A percentile compares a stretch with the other conserved stretches of the same genome.
Conservation (phyloP, 2,113 vertebrate species). For the Cichladusa arquata region DNA sequence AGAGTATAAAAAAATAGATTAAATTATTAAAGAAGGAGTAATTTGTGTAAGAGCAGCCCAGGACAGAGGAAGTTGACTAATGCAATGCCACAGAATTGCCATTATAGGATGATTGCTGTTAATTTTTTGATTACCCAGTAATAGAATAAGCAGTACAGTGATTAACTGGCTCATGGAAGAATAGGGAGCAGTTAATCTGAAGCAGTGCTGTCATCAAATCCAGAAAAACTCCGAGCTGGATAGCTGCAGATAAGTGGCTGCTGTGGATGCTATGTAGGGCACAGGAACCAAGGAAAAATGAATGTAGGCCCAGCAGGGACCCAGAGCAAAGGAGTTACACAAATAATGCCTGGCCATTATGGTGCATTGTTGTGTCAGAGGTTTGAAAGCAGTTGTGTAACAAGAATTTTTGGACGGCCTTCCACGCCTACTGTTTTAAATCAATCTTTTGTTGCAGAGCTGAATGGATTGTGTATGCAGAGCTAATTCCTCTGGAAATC, state of each 20-base stretch:
- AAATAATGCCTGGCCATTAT: neutral
- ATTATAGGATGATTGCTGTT: slow-evolving; percentile 15
- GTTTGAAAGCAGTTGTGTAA: neutral
- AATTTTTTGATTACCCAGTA: slow-evolving; percentile 34
- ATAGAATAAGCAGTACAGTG: neutral
- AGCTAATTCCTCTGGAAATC: neutral
- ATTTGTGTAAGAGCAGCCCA: slow-evolving; percentile 15
- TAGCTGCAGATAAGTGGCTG: neutral
- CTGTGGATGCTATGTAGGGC: neutral
- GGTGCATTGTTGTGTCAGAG: neutral
- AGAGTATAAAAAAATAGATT: neutral
- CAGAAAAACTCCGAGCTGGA: neutral
- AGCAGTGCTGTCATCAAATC: neutral
- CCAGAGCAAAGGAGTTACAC: neutral
- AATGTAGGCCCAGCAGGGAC: neutral
- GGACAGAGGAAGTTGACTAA: slow-evolving; percentile 19
- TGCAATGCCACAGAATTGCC: neutral
- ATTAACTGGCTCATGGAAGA: slow-evolving; percentile 27
- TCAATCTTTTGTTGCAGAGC: neutral
- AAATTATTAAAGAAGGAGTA: neutral
- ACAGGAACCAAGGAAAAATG: neutral
- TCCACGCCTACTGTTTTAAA: neutral
- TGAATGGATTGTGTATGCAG: neutral
- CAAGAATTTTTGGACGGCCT: neutral
- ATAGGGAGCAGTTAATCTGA: neutral